Evolutionary conservation across 37 sponge, comb jelly and placozoan genomes (phyloP).

Genomic region (Beroe ovata): DNA sequence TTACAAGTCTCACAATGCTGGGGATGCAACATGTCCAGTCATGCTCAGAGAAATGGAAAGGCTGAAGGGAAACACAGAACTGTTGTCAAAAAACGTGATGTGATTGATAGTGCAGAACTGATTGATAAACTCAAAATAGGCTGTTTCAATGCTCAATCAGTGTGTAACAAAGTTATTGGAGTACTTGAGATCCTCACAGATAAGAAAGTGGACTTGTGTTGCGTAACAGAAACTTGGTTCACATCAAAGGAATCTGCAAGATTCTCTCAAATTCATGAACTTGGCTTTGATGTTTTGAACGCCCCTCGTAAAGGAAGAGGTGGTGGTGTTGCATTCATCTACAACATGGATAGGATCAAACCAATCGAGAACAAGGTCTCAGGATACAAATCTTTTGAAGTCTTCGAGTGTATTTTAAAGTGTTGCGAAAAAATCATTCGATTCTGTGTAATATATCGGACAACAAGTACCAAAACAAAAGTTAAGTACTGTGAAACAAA

Average conservation of each 20-base stretch:
- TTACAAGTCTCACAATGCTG: not conserved
- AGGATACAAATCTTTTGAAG: too few species aligned
- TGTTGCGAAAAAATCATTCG: too few species aligned
- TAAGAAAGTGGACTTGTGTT: not conserved
- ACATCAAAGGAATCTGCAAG: not conserved
- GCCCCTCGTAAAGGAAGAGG: not conserved
- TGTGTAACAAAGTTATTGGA: too few species aligned
- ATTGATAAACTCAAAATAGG: too few species aligned
- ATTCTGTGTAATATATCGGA: too few species aligned
- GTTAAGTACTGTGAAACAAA: too few species aligned
- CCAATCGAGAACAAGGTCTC: too few species aligned
- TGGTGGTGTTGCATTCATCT: slow-evolving; percentile 15
- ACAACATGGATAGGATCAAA: not conserved
- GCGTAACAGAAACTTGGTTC: slow-evolving; percentile 8
- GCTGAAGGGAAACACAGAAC: not conserved
- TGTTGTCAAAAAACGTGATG: too few species aligned
- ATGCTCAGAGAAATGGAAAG: not conserved
- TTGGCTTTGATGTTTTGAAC: not conserved
- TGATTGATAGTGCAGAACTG: too few species aligned
- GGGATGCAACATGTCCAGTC: not conserved
- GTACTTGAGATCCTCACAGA: not conserved
- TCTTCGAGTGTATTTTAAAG: too few species aligned
- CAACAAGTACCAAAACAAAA: too few species aligned
- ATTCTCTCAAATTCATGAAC: slow-evolving; percentile 3
- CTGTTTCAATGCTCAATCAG: too few species aligned